These are phyloP conservation scores for Lepilemur septentrionalis DNA, from an alignment of 2,797 vertebrate genomes.

Conservation along the genomic window DNA sequence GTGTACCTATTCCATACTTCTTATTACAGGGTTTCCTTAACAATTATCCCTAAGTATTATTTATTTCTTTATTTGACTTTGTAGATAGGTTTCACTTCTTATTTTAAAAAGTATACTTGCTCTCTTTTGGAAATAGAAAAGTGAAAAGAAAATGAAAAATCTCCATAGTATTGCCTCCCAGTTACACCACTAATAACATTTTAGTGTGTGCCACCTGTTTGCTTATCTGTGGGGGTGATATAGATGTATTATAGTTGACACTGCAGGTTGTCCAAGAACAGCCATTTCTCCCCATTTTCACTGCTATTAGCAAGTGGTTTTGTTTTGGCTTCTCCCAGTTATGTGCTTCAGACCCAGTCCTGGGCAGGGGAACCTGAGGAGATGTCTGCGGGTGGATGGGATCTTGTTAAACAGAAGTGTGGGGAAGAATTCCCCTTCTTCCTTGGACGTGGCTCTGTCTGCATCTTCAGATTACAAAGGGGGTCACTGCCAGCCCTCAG, in stretches of 20 bases:
- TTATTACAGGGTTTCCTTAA: neutral
- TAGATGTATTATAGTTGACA: neutral
- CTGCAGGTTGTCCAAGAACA: neutral
- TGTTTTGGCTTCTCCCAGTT: neutral
- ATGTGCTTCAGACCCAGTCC: neutral
- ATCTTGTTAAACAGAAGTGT: neutral
- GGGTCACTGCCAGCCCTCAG: neutral
- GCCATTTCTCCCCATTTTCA: neutral
- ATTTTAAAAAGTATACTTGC: neutral
- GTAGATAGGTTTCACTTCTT: neutral
- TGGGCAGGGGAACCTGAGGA: neutral
- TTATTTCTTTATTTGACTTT: constrained; percentile 2
- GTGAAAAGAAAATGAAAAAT: neutral
- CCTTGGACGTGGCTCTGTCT: fast-evolving
- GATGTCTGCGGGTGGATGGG: neutral
- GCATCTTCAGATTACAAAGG: neutral
- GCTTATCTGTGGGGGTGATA: neutral
- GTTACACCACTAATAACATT: neutral
- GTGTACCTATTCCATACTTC: neutral
- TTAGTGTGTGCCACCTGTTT: neutral
- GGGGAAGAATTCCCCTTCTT: neutral
- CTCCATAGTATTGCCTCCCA: neutral
- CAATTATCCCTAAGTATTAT: neutral
- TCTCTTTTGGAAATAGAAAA: constrained; percentile 9
- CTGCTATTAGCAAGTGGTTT: neutral